Evolutionary conservation across 1,140 invertebrate species (phyloP).

Genomic region (Cydia amplana): DNA sequence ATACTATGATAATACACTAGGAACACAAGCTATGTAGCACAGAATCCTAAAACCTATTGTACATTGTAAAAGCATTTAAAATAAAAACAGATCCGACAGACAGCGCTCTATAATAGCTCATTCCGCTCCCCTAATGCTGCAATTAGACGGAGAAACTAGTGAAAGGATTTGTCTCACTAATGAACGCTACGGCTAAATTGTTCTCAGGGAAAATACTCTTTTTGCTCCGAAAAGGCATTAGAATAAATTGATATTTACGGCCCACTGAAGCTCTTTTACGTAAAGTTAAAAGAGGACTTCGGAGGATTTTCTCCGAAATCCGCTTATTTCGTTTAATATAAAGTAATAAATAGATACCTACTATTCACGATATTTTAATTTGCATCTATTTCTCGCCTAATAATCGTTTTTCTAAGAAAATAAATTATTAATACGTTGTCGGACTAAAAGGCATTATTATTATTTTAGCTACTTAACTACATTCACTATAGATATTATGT

Average conservation of each 20-base stretch:
- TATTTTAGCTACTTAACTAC: too few species aligned
- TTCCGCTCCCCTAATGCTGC: slow-evolving; percentile 65
- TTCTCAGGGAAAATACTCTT: slow-evolving; percentile 40
- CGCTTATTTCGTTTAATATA: background rate
- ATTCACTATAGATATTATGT: too few species aligned
- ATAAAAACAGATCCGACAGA: slow-evolving; percentile 64
- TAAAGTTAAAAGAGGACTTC: slow-evolving; percentile 38
- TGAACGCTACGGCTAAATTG: slow-evolving; percentile 48
- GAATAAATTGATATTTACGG: slow-evolving; percentile 47
- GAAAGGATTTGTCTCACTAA: slow-evolving; percentile 68
- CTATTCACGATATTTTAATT: too few species aligned
- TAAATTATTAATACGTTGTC: too few species aligned
- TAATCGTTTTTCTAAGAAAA: too few species aligned
- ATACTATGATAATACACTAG: background rate
- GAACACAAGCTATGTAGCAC: slow-evolving; percentile 48
- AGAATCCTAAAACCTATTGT: slow-evolving; percentile 54
- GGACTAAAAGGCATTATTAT: too few species aligned
- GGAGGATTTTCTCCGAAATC: background rate
- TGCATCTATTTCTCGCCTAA: too few species aligned
- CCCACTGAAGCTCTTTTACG: slow-evolving; percentile 37
- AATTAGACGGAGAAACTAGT: slow-evolving; percentile 69
- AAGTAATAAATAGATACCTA: background rate
- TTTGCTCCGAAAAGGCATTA: slow-evolving; percentile 42
- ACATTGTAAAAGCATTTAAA: slow-evolving; percentile 53
- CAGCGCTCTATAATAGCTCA: slow-evolving; percentile 63